phyloP scores from a whole-genome alignment of 2,888 invertebrate genomes.

The Byasa hedistus region DNA sequence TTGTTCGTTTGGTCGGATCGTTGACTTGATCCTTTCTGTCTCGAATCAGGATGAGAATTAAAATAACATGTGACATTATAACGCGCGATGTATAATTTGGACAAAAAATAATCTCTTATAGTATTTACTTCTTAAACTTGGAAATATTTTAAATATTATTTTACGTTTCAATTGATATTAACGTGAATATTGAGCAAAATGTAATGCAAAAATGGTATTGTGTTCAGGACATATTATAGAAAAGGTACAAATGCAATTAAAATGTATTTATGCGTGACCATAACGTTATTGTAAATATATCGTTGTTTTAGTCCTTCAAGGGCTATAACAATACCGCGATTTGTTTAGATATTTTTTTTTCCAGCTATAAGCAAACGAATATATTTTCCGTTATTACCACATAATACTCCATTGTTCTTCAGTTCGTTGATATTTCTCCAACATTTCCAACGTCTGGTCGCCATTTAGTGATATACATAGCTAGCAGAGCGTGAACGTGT shows the following conservation, averaged over 20 bases:
- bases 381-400: constrained; percentile 79
- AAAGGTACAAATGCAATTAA: constrained; percentile 15
- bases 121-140: too few species aligned
- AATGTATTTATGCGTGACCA: constrained; percentile 43
- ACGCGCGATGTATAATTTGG: constrained; percentile 33
- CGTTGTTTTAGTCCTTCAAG: constrained; percentile 57
- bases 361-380: constrained; percentile 73
- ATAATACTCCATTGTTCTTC: constrained; percentile 79
- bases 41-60: constrained; percentile 73
- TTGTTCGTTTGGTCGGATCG: constrained; percentile 47
- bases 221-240: neutral
- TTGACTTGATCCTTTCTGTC: constrained; percentile 63
- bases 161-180: neutral
- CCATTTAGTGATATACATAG: constrained; percentile 68
- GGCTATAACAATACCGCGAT: constrained; percentile 73
- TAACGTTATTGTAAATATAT: constrained; percentile 50
- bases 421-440: constrained; percentile 73
- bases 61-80: constrained; percentile 57
- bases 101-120: neutral
- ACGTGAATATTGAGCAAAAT: neutral
- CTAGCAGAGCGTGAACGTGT: constrained; percentile 61
- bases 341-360: constrained; percentile 76
- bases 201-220: neutral
- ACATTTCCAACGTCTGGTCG: constrained; percentile 69
- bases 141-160: neutral